Base-by-base conservation (phyloP, 2,888 invertebrate genomes). In the Parelbella ahira region DNA sequence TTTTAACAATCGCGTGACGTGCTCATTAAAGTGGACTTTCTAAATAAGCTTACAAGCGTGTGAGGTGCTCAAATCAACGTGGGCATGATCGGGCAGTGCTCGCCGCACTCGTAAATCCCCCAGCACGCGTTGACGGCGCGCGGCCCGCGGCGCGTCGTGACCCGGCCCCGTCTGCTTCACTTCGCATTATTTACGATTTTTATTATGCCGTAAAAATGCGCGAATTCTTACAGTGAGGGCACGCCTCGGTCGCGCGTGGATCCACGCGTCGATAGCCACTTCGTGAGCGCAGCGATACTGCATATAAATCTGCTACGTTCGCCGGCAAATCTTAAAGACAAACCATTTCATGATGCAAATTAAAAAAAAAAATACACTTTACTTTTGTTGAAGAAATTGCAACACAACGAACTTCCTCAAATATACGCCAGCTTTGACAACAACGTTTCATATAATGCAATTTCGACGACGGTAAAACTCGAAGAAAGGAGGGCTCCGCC, bases 151-250 rank as follows among this genome's bases (percentile, higher is more conserved):
- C 84, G 58, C 64, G 56, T 83, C 84, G 86, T 86, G 84, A 86
- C 83, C 79, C 58, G 72, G 62, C 76, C 68, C 59, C 61, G 68
- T 68, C 67, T 69, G 76, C 67, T 63, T 71, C 69, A 74, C 70
- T 74, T 66, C 69, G 71, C 64, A 68, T 79, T 81, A 82, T 81
- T 80, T 80, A 80, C 74, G 74, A 80, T 82, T 83, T 84, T 83
- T 84, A 80, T 79, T 76, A 73, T 68, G 68, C 68, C 65, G 75
- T 77, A 81, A 84, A 84, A 84, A 81, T 74, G 74, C 73, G 81
- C 76, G 72, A 83, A 80, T 76, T 69, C 70, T 80, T 78, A 72
- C 65, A 51, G 58, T 49, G 62, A 60, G 63, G 67, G 65, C 74
- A 73, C 72, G 76, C 75, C 71, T 66, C 58, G 58, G 71, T 75